phyloP scores from a whole-genome alignment of 2,888 invertebrate species.

The Caenorhabditis sp. region DNA sequence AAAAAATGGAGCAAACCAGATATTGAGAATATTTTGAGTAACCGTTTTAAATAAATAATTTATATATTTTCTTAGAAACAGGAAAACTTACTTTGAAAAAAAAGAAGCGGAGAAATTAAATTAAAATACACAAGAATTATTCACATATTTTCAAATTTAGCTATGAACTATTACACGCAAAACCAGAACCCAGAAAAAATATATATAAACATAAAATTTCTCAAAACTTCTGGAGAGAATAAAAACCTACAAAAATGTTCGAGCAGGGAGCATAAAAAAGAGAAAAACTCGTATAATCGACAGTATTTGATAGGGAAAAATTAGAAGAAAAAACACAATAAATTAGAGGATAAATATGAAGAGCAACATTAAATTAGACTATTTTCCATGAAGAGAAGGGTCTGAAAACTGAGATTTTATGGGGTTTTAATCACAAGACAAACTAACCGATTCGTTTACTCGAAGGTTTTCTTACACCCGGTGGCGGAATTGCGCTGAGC shows the following conservation, averaged over 20 bases:
- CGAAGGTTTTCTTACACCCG: conserved; percentile 43
- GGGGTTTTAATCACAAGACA: no score
- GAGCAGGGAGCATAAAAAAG: not conserved
- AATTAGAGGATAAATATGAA: not conserved
- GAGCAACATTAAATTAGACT: conserved; percentile 2
- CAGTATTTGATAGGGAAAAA: conserved; percentile 3
- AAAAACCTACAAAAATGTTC: conserved; percentile 6
- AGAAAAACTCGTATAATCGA: conserved; percentile 12
- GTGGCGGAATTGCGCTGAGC: conserved; percentile 45
- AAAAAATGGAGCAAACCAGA: not conserved
- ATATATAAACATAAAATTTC: no score
- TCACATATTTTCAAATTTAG: conserved; percentile 1
- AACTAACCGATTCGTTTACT: conserved; percentile 31
- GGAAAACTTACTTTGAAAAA: not conserved
- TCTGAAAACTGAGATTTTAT: not conserved
- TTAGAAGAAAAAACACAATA: conserved; percentile 1
- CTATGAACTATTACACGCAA: no score
- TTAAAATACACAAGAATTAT: not conserved
- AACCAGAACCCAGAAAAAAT: not conserved
- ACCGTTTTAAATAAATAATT: not conserved
- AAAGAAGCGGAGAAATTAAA: not conserved
- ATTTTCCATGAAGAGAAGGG: not conserved
- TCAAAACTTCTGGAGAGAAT: conserved; percentile 8
- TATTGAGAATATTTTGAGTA: no score
- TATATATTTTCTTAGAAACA: no score